Base-by-base conservation (phyloP, 2,113 vertebrate genomes). In the Amblyopsis rosae region DNA sequence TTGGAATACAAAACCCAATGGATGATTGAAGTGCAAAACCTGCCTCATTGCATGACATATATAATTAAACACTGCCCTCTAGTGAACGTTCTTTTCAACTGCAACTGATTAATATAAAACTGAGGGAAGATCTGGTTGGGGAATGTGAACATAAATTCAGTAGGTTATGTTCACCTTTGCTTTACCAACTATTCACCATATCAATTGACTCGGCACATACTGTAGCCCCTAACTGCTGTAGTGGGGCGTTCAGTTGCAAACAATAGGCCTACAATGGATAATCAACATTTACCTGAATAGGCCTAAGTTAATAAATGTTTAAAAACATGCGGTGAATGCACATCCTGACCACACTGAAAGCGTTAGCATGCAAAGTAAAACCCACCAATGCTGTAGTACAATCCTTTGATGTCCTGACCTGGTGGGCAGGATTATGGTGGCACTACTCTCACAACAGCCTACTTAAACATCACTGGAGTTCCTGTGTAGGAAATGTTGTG, bases 401-500 rank as follows among this genome's bases (percentile, higher is more conserved):
- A 62, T 10, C 32, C 41, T n/a, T 59, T 61, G 69, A 68, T 75
- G 61, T 64, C 26, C 5, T 72, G 69, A 33, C 69, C 59, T 69
- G 67, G 66, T 63, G 41, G 17, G 61, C 15, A 72, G 86, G 86
- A 87, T 87, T 86, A 86, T 64, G 64, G 51, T 63, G 76, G 80
- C 71, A 80, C 65, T 45, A 70, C 69, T 5, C 57, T 62, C 67
- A 79, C 73, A 82, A 84, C 69, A 67, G 56, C 61, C 1, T 8
- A 62, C 73, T 70, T 49, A 82, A 81, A 69, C 17, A n/a, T 19
- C 81, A 85, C 87, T 82, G 87, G 77, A 81, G 32, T 87, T 84
- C 65, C 74, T 80, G 87, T 86, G 86, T 87, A 70, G 16, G 49
- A 10, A 64, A 55, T 65, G 58, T 81, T 67, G 61, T 50, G 59